phyloP scores from a whole-genome alignment of 2,113 vertebrate genomes.

The Bolborhynchus lineola region DNA sequence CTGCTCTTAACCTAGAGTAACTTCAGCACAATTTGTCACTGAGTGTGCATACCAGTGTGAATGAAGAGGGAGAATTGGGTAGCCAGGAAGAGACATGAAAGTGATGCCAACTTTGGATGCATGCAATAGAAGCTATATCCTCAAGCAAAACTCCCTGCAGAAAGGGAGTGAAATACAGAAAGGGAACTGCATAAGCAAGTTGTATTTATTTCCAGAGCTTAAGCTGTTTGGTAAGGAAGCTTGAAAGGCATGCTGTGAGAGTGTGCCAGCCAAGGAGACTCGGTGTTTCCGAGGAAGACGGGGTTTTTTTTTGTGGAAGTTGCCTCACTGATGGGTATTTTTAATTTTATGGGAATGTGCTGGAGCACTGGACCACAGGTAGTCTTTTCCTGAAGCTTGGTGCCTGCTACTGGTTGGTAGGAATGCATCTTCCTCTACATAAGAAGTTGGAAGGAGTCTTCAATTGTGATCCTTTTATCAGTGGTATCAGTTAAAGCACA shows the following conservation, averaged over 20 bases:
- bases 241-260: not conserved
- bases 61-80: not conserved
- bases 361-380: not conserved
- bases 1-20: not conserved
- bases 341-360: not conserved
- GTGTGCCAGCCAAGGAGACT: not conserved
- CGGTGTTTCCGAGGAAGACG: not conserved
- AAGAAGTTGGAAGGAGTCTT: not conserved
- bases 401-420: not conserved
- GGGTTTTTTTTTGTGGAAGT: not conserved
- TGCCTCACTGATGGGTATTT: not conserved
- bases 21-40: not conserved
- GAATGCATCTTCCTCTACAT: not conserved
- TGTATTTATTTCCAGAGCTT: not conserved
- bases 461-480: not conserved
- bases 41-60: not conserved
- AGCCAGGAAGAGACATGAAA: not conserved
- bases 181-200: not conserved
- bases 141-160: not conserved
- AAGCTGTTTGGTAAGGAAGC: not conserved
- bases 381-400: not conserved
- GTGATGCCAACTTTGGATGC: not conserved
- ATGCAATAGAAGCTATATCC: not conserved
- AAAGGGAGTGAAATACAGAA: not conserved
- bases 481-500: not conserved